Conservation (phyloP, 2,888 invertebrate species). For the Leptothorax acervorum region DNA sequence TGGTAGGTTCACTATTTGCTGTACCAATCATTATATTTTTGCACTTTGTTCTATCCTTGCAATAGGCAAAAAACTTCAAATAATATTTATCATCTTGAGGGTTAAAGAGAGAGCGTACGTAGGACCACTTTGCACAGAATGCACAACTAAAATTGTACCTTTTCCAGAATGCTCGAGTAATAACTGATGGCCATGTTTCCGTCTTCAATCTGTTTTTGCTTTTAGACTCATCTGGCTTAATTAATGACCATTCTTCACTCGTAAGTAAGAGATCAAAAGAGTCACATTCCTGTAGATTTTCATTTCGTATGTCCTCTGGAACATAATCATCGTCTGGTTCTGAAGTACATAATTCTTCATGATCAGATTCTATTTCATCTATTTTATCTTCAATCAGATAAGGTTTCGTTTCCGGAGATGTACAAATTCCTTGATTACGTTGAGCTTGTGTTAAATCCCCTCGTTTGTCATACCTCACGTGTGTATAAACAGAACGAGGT, state of each 20-base stretch:
- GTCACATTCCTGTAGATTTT: neutral
- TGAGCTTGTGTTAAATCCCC: neutral
- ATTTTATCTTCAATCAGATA: neutral
- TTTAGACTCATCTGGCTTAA: neutral
- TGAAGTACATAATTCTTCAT: neutral
- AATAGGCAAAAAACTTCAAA: conserved; percentile 2
- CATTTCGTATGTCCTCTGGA: neutral
- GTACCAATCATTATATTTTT: conserved; percentile 11
- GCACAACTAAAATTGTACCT: conserved; percentile 1
- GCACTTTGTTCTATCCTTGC: neutral
- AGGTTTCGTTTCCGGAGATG: neutral
- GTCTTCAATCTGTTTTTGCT: neutral
- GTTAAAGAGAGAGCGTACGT: neutral
- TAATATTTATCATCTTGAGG: neutral
- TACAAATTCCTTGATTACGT: neutral
- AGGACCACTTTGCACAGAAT: neutral
- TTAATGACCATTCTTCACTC: conserved; percentile 1
- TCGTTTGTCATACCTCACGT: neutral
- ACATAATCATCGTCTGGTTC: neutral
- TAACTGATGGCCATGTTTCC: conserved; percentile 3
- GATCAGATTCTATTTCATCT: neutral
- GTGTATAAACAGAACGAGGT: neutral
- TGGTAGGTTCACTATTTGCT: neutral
- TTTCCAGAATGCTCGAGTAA: neutral
- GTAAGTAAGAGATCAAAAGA: neutral